Conservation (phyloP, 2,888 invertebrate genomes). For the Dasysyrphus albostriatus region DNA sequence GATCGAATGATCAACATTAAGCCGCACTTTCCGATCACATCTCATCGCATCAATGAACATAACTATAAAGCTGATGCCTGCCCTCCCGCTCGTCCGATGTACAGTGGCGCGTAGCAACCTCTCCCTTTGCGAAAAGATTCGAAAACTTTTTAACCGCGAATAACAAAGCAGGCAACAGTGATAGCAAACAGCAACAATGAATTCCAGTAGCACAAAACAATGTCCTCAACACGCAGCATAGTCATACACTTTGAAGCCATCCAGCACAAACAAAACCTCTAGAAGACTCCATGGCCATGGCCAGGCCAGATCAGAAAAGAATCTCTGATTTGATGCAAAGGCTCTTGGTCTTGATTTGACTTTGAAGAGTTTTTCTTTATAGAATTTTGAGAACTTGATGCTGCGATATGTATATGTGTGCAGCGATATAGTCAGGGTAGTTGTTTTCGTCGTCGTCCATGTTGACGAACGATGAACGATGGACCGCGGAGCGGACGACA, state of each 20-base stretch:
- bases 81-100: no score
- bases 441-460: conserved; percentile 41
- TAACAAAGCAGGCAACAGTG: conserved; percentile 44
- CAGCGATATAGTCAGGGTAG: no score
- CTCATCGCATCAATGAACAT: conserved; percentile 67
- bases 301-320: conserved; percentile 43
- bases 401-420: not conserved
- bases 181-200: conserved; percentile 67
- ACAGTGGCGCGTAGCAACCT: conserved; percentile 1
- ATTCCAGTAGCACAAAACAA: conserved; percentile 75
- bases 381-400: conserved; percentile 6
- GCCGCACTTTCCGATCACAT: conserved; percentile 66
- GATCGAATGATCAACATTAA: conserved; percentile 25
- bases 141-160: conserved; percentile 20
- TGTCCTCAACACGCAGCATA: conserved; percentile 74
- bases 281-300: not conserved
- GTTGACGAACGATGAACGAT: conserved; percentile 58
- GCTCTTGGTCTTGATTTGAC: conserved; percentile 76
- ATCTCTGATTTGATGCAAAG: conserved; percentile 75
- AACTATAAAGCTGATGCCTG: conserved; percentile 3
- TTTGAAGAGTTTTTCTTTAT: conserved; percentile 77
- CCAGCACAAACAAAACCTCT: not conserved
- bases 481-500: conserved; percentile 61
- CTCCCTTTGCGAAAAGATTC: not conserved
- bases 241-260: conserved; percentile 38